Conservation (phyloP, 2,113 vertebrate genomes). For the Taurulus bubalis region DNA sequence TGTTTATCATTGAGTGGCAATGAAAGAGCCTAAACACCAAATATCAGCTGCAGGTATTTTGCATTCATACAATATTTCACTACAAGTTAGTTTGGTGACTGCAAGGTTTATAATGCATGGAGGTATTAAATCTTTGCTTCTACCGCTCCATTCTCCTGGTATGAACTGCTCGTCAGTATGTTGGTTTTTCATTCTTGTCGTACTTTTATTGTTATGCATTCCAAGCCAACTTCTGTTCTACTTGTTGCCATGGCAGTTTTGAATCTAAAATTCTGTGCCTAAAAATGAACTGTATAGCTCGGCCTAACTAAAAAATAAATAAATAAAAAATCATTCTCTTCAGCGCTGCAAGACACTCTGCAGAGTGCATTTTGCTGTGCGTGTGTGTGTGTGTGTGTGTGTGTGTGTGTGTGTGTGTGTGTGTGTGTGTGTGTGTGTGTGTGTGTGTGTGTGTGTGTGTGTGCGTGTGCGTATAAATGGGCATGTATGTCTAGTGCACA, state of each 20-base stretch:
- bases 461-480: too few relatives aligned
- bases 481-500: background rate
- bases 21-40: background rate
- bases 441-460: background rate
- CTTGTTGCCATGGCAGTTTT: slow-evolving; percentile 57
- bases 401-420: background rate
- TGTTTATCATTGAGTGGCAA: background rate
- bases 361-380: background rate
- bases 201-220: slow-evolving; percentile 8
- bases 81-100: background rate
- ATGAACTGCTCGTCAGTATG: background rate
- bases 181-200: slow-evolving; percentile 11
- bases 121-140: background rate
- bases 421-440: background rate
- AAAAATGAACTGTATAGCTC: slow-evolving; percentile 18
- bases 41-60: background rate
- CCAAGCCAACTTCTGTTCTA: background rate
- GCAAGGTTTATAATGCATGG: background rate
- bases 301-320: background rate
- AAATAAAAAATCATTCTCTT: background rate
- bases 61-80: background rate
- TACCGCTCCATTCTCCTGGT: background rate
- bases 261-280: slow-evolving; percentile 19
- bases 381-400: background rate
- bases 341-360: slow-evolving; percentile 7